Evolutionary conservation across 2,888 invertebrate genomes (phyloP), one percentile per base, ranked within the genome.

Genomic region (Pristionchus maxplancki): DNA sequence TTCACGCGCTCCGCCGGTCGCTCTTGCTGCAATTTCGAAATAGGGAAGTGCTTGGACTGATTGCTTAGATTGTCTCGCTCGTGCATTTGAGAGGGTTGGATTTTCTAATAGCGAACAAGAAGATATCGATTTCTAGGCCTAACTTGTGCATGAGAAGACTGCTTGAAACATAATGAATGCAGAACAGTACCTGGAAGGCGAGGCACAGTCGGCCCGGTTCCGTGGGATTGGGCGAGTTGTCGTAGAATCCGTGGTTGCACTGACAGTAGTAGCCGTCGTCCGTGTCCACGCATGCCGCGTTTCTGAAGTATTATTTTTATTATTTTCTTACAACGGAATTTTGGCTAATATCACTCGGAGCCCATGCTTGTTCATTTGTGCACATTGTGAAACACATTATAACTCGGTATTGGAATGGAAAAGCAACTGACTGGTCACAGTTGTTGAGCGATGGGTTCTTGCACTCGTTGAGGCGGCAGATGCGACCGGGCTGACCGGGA

Each of bases 401-500:
- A 15, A 17, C 28, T 31, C 50, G 67, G 37, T 17, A 20, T 71
- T 71, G 11, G 20, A 37, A 31, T 34, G 82, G n/a, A 58, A 37
- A 34, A 15, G 31, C 17, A 48, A 71, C 71, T 87, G 34, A 87
- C 71, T 87, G 50, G 62, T 93, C 93, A 87, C 94, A 94, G 44
- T 93, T 92, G 91, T 94, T 94, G 74, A 90, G 84, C 24, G 88
- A 89, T 1, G 91, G 90, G 82, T 92, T 89, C 20, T 87, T 87
- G 85, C 94, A 94, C 87, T 94, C 94, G 88, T 94, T 94, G 89
- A 91, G 92, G 6, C 92, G 91, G 83, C 94, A 94, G 71, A 94
- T 89, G 44, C 94, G 90, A 28, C 94, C 94, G 13, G 93, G 93
- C 50, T 88, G 89, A 28, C 71, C 74, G 15, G 89, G 71, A 11